These are phyloP conservation scores for Gavialis gangeticus DNA, from an alignment of 2,113 vertebrate genomes.

Conservation along the genomic window DNA sequence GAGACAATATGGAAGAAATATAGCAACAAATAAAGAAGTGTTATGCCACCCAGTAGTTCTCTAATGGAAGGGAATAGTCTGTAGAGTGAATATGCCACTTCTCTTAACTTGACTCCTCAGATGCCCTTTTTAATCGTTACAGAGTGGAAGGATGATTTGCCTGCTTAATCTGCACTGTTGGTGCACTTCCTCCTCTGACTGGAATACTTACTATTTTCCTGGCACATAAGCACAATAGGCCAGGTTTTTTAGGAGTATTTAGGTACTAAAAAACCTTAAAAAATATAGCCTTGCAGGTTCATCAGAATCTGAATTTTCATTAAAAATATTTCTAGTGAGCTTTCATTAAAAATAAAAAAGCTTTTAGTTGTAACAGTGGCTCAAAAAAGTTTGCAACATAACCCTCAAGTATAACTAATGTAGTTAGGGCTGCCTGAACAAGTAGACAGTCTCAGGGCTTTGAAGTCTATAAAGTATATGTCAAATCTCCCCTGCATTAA, in stretches of 20 bases:
- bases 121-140: not conserved
- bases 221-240: not conserved
- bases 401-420: no score
- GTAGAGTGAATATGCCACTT: not conserved
- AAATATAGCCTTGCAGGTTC: not conserved
- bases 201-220: not conserved
- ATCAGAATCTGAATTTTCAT: not conserved
- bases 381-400: not conserved
- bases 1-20: not conserved
- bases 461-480: no score
- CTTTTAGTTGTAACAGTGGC: not conserved
- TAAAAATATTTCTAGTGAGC: not conserved
- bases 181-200: not conserved
- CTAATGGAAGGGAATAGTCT: not conserved
- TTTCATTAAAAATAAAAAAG: not conserved
- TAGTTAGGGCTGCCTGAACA: no score
- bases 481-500: not conserved
- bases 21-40: not conserved
- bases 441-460: no score
- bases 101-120: not conserved
- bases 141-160: not conserved
- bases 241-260: not conserved
- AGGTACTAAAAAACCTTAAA: not conserved
- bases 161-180: no score
- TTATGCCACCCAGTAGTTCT: not conserved